These are phyloP conservation scores for Rhinichthys klamathensis DNA, from an alignment of 2,113 vertebrate species.

Conservation along the genomic window DNA sequence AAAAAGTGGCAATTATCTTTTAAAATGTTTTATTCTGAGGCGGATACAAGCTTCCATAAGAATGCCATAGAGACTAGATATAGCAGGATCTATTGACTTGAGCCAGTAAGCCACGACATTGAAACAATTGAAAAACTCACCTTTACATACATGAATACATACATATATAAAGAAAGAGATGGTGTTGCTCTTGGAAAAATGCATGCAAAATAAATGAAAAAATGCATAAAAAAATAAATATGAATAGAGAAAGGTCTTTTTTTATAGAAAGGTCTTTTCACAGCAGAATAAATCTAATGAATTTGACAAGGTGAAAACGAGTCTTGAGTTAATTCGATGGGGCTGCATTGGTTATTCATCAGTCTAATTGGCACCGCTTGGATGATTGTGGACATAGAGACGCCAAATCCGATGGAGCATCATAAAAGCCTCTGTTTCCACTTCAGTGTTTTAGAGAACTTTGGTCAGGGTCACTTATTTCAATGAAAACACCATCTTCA, in stretches of 20 bases:
- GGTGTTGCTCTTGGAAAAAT: background rate
- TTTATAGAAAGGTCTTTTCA: background rate
- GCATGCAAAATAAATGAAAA: background rate
- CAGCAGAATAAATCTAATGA: constrained; percentile 24
- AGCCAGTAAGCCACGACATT: background rate
- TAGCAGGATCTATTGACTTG: background rate
- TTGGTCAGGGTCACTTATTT: constrained; percentile 55
- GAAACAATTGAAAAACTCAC: background rate
- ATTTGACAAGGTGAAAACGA: constrained; percentile 8
- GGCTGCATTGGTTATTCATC: constrained; percentile 65
- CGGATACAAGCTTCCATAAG: too few species aligned
- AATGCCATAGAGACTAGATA: background rate
- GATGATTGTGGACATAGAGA: constrained; percentile 74
- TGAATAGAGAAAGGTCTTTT: background rate
- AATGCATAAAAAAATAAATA: background rate
- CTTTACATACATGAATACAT: too few species aligned
- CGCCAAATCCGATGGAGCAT: constrained; percentile 71
- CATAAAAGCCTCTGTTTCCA: constrained; percentile 72
- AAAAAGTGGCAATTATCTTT: too few species aligned
- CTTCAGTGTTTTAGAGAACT: constrained; percentile 64
- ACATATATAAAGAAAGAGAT: background rate
- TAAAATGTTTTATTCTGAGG: too few species aligned
- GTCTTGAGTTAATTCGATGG: constrained; percentile 24
- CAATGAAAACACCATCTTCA: constrained; percentile 61
- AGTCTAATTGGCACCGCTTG: constrained; percentile 75